Conservation (phyloP, 1,140 invertebrate species). For the Melanaphis sacchari region DNA sequence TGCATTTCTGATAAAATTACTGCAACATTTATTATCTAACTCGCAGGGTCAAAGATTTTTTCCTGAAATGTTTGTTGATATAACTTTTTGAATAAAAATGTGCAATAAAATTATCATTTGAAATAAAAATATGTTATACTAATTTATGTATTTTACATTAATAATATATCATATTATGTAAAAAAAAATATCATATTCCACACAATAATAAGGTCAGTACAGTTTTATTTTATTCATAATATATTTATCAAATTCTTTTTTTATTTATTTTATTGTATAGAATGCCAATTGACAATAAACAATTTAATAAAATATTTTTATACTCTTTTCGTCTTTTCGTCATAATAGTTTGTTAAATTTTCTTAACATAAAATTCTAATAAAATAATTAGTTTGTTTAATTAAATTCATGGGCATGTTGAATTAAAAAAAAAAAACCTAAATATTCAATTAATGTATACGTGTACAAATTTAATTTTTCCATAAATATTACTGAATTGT, state of each 20-base stretch:
- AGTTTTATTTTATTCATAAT: not conserved
- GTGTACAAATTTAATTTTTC: not conserved
- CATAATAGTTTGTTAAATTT: not conserved
- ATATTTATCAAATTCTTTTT: not conserved
- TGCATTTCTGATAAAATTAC: conserved; percentile 20
- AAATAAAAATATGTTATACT: not conserved
- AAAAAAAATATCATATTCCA: not conserved
- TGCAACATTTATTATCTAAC: conserved; percentile 19
- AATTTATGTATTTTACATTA: not conserved
- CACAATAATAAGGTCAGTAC: not conserved
- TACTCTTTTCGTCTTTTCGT: not conserved
- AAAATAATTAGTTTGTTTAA: too few relatives aligned
- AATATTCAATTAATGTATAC: too few relatives aligned
- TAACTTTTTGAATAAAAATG: not conserved
- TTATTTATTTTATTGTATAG: too few relatives aligned
- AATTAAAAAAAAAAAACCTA: too few relatives aligned
- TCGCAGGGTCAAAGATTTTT: not conserved
- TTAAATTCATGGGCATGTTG: too few relatives aligned
- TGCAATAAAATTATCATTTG: not conserved
- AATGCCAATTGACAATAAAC: too few relatives aligned
- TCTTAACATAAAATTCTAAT: not conserved
- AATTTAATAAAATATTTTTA: too few relatives aligned
- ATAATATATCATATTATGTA: not conserved
- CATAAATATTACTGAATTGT: not conserved
- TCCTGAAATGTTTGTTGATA: conserved; percentile 7